phyloP scores from a whole-genome alignment of 2,113 vertebrate genomes.

The Erpornis zantholeuca region DNA sequence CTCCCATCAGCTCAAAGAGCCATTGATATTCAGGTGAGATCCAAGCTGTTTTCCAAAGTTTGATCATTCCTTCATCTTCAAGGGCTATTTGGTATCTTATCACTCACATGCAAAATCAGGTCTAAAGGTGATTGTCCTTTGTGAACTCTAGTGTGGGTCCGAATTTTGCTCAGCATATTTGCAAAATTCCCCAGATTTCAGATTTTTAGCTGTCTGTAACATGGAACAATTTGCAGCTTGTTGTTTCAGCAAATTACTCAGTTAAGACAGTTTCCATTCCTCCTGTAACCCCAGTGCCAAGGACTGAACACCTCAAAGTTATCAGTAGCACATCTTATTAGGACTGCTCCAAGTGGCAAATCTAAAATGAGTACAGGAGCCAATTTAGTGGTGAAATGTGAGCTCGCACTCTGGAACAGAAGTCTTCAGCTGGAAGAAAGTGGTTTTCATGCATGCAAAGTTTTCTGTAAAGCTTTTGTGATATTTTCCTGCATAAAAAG shows the following conservation, averaged over 20 bases:
- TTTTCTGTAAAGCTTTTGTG: neutral
- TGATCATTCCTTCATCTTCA: conserved; percentile 23
- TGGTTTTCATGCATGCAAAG: neutral
- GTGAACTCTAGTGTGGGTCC: neutral
- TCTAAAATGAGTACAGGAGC: neutral
- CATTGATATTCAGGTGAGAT: conserved; percentile 54
- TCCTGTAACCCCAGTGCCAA: neutral
- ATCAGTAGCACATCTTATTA: neutral
- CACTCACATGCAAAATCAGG: neutral
- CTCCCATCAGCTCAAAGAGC: conserved; percentile 43
- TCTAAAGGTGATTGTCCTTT: neutral
- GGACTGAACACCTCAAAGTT: neutral
- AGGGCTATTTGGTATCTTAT: neutral
- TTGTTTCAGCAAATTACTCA: neutral
- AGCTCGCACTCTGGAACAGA: neutral
- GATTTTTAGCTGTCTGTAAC: neutral
- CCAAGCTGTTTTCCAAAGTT: conserved; percentile 42
- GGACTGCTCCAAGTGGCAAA: neutral
- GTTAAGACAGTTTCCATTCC: neutral
- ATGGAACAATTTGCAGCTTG: neutral
- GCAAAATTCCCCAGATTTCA: neutral
- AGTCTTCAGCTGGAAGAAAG: neutral
- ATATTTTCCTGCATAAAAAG: neutral
- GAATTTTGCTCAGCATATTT: neutral
- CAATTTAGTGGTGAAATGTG: neutral